Conservation (phyloP, 2,888 invertebrate species). For the Agonopterix heracliana region DNA sequence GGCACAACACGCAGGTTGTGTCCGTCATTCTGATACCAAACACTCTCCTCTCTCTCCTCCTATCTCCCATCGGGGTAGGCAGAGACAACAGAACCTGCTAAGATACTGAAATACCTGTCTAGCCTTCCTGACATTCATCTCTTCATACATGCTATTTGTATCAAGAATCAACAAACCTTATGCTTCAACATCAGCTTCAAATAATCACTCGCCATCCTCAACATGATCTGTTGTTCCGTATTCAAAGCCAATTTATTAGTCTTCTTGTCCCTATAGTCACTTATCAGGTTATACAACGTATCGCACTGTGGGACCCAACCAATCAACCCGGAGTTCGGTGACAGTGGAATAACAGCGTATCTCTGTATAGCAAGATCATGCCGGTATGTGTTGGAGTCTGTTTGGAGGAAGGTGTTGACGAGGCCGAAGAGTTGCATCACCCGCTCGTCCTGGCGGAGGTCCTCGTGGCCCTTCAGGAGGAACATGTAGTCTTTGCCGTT, state of each 20-base stretch:
- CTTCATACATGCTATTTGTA: no score
- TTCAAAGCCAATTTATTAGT: conserved; percentile 87
- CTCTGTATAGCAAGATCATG: conserved; percentile 88
- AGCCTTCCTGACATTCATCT: no score
- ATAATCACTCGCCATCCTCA: conserved; percentile 97
- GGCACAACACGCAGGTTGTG: no score
- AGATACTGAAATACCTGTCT: no score
- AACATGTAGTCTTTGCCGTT: conserved; percentile 99
- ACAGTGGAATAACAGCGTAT: conserved; percentile 98
- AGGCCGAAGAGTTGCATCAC: conserved; percentile 99
- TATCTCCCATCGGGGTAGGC: no score
- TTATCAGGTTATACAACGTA: conserved; percentile 96
- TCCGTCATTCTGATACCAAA: no score
- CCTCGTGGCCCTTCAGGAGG: conserved; percentile 98
- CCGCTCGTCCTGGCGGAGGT: conserved; percentile 97
- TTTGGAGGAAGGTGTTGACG: conserved; percentile 95
- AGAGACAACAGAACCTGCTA: no score
- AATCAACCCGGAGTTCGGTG: conserved; percentile 97
- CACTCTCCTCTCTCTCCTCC: no score
- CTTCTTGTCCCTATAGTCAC: conserved; percentile 98
- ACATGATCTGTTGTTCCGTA: conserved; percentile 98
- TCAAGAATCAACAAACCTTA: conserved; percentile 77
- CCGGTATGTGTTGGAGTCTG: conserved; percentile 96
- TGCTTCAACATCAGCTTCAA: conserved; percentile 98
- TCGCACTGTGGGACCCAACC: conserved; percentile 99